A percentile compares a stretch with the other conserved stretches of the same genome.
These are phyloP conservation scores for Fulica atra DNA, from an alignment of 2,113 vertebrate species.

Conservation along the genomic window DNA sequence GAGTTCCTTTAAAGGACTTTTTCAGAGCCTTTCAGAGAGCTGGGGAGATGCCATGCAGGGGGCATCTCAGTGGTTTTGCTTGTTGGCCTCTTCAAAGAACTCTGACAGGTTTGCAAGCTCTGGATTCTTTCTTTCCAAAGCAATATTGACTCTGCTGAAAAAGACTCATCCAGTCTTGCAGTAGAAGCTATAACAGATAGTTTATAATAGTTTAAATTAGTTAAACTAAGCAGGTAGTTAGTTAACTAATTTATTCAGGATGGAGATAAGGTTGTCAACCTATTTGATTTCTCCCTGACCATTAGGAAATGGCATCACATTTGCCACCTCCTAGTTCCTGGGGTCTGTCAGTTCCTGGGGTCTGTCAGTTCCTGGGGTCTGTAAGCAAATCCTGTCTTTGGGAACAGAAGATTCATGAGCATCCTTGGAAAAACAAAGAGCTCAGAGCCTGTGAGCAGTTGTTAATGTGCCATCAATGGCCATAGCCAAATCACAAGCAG, in stretches of 20 bases:
- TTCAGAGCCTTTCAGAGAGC: background rate
- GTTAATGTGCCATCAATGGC: background rate
- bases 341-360: background rate
- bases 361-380: background rate
- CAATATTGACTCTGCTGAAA: background rate
- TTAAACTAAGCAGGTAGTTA: no score
- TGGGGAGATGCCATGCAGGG: background rate
- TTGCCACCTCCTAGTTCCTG: background rate
- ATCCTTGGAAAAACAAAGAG: accelerated
- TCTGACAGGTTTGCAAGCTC: background rate
- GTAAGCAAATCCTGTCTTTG: no score
- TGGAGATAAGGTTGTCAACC: background rate
- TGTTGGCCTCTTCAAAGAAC: background rate
- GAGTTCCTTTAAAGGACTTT: background rate
- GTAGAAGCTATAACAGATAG: no score
- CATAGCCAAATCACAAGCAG: background rate
- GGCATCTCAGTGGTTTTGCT: background rate
- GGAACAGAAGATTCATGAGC: background rate
- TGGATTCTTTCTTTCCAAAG: background rate
- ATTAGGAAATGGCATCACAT: background rate
- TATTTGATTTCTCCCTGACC: background rate
- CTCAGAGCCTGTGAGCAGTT: background rate
- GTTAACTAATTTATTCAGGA: background rate
- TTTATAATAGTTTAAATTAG: no score
- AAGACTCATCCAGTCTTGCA: background rate